A percentile compares a stretch with the other conserved stretches of the same genome.
Conservation (phyloP, 2,797 vertebrate genomes). For the Tadarida brasiliensis region DNA sequence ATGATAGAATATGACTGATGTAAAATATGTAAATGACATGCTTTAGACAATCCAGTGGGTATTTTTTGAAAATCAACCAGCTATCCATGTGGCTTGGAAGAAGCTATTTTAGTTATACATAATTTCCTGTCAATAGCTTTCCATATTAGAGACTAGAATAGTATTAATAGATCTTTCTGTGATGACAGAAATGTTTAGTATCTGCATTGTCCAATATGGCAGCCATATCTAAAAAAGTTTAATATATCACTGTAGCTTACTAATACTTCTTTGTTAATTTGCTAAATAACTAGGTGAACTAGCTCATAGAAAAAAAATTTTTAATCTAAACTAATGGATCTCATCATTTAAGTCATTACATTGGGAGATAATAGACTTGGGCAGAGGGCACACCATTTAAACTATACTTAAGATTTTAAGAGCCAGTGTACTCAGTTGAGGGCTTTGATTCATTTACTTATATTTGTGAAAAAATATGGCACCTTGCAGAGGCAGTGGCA, state of each 20-base stretch:
- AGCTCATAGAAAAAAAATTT: not conserved
- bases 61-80: constrained; percentile 8
- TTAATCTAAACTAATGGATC: not conserved
- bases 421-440: not conserved
- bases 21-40: constrained; percentile 25
- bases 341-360: not conserved
- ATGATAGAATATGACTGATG: constrained; percentile 22
- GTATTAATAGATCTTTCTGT: not conserved
- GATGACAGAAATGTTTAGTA: not conserved
- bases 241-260: not conserved
- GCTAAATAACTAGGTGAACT: not conserved
- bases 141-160: not conserved
- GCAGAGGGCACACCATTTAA: not conserved
- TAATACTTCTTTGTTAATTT: constrained; percentile 26
- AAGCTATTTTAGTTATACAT: not conserved
- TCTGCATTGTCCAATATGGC: not conserved
- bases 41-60: not conserved
- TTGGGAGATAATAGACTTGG: not conserved
- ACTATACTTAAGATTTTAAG: constrained; percentile 26
- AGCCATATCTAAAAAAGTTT: not conserved
- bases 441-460: not conserved
- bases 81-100: not conserved
- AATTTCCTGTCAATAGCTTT: not conserved
- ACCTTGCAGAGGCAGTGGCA: not conserved
- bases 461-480: not conserved